Evolutionary conservation across 2,113 vertebrate species (phyloP), one percentile per base, ranked within the genome.

Genomic region (Gadus macrocephalus): DNA sequence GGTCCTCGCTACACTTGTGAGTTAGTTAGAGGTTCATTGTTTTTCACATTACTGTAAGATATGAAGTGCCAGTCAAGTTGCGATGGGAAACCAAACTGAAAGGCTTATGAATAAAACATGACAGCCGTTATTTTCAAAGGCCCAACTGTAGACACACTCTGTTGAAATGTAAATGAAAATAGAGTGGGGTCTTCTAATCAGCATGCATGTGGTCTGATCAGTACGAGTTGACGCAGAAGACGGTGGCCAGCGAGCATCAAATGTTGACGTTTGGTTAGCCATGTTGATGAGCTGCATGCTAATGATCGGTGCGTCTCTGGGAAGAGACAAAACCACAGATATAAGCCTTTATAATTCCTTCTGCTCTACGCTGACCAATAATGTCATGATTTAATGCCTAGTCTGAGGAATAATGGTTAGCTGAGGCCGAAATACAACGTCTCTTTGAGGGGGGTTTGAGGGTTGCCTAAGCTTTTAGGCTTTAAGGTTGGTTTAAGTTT

Each of bases 31-130:
- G 8, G 12, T 12, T 49, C 1, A 11, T 49, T 9, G 16, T 25
- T 56, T 2, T n/a, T 67, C 64, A 68, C 63, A 75, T 61, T 15
- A 15, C 28, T 61, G 63, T 59, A 20, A 67, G 65, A 72, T 60
- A 65, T 49, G 19, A 77, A 75, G 75, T 69, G 5, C 28, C 1
- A 79, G 76, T 80, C 72, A 0, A 56, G 66, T 42, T 35, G 56
- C 62, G 15, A 65, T 38, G 6, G 63, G 70, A 79, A 78, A 69
- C 67, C 8, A 59, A 78, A 76, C 19, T 68, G 65, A 73, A 79
- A 77, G 77, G 72, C 6, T 6, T 64, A 80, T 80, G 74, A 74
- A 87, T 84, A 85, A 86, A 86, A 82, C 79, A 80, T 81, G 78
- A 78, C 74, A 83, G 81, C 78, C 75, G 75, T 74, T 70, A 63